phyloP scores from a whole-genome alignment of 2,797 vertebrate species.

The Scomberomorus guttatus region DNA sequence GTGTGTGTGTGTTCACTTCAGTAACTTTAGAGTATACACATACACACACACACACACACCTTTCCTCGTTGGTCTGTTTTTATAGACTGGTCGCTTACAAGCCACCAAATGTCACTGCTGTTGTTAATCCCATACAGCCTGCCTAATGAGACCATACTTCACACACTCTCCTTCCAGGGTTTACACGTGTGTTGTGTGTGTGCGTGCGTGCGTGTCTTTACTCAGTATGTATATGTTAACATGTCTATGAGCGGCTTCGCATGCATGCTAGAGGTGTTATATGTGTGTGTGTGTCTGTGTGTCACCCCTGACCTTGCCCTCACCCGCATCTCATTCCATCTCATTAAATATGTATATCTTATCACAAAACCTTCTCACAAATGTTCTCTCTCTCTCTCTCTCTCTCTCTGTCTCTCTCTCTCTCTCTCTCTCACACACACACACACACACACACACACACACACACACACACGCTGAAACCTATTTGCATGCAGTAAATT shows the following conservation, averaged over 20 bases:
- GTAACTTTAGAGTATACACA: not conserved
- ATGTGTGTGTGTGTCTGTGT: slow-evolving; percentile 40
- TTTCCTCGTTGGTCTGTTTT: slow-evolving; percentile 79
- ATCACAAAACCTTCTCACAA: slow-evolving; percentile 87
- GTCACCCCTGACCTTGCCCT: slow-evolving; percentile 78
- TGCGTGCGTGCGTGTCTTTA: slow-evolving; percentile 30
- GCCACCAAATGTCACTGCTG: slow-evolving; percentile 87
- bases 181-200: slow-evolving; percentile 29
- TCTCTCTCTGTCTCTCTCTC: not conserved
- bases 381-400: slow-evolving; percentile 1
- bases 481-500: slow-evolving; percentile 98
- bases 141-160: slow-evolving; percentile 85
- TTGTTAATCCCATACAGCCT: slow-evolving; percentile 86
- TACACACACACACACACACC: slow-evolving; percentile 11
- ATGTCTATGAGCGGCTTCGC: slow-evolving; percentile 45
- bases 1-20: slow-evolving; percentile 1
- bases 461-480: slow-evolving; percentile 84
- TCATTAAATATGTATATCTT: slow-evolving; percentile 99
- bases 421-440: not conserved
- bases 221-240: slow-evolving; percentile 63
- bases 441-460: slow-evolving; percentile 14
- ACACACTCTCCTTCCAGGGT: slow-evolving; percentile 68
- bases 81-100: slow-evolving; percentile 88
- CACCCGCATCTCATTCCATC: slow-evolving; percentile 92
- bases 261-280: slow-evolving; percentile 56